phyloP scores from a whole-genome alignment of 92 coral and sea anemone genomes.

The Actinostola sp. region DNA sequence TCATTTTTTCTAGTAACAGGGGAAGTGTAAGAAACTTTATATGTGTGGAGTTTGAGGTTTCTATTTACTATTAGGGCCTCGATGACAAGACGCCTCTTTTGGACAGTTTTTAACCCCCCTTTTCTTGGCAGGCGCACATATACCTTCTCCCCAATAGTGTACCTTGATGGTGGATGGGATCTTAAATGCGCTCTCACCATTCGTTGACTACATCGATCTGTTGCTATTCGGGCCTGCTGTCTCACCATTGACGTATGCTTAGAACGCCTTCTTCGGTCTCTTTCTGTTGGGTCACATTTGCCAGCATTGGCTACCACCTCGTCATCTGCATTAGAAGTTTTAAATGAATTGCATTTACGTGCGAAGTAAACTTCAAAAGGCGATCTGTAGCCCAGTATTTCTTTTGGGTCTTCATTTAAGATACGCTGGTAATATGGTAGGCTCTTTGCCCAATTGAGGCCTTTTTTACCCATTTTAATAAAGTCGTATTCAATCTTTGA shows the following conservation, averaged over 20 bases:
- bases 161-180: slow-evolving; percentile 41
- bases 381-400: slow-evolving; percentile 39
- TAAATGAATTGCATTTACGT: slow-evolving; percentile 22
- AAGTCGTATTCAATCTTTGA: slow-evolving; percentile 58
- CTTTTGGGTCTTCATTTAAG: slow-evolving; percentile 55
- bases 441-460: slow-evolving; percentile 46
- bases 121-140: slow-evolving; percentile 40
- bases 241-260: background rate
- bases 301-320: slow-evolving; percentile 13
- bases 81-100: slow-evolving; percentile 28
- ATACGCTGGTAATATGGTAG: slow-evolving; percentile 33
- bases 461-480: slow-evolving; percentile 37
- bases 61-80: slow-evolving; percentile 43
- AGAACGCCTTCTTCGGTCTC: slow-evolving; percentile 5
- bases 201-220: slow-evolving; percentile 3
- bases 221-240: background rate
- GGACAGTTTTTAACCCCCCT: slow-evolving; percentile 40
- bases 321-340: slow-evolving; percentile 26
- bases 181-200: slow-evolving; percentile 3
- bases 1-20: slow-evolving; percentile 31
- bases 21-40: slow-evolving; percentile 44
- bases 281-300: slow-evolving; percentile 5
- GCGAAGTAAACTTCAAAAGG: slow-evolving; percentile 44
- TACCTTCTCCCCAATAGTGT: slow-evolving; percentile 43
- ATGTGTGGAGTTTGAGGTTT: slow-evolving; percentile 23